Percentiles rank a stretch among this genome's conserved stretches.
Conservation (phyloP, 2,888 invertebrate species). For the Mesorhabditis spiculigera region DNA sequence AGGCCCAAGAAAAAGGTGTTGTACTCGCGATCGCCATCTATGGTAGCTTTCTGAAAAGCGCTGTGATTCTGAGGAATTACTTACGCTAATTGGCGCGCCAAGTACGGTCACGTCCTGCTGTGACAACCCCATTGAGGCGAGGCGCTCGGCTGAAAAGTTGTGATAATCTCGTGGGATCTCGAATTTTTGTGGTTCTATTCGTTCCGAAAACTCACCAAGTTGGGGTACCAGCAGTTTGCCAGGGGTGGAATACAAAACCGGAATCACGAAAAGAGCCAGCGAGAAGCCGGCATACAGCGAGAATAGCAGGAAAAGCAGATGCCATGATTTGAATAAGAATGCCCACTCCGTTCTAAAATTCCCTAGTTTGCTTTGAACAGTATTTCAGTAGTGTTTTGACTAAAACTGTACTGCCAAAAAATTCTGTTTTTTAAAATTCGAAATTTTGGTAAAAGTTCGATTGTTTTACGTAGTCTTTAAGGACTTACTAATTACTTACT, state of each 20-base stretch:
- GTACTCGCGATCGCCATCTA: neutral
- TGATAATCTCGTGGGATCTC: too few relatives aligned
- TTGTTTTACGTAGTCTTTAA: too few relatives aligned
- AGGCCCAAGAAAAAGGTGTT: neutral
- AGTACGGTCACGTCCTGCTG: neutral
- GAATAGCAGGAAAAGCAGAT: neutral
- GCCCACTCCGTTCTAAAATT: neutral
- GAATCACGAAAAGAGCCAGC: neutral
- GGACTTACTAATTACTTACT: too few relatives aligned
- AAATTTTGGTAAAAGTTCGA: too few relatives aligned
- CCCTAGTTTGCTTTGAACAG: neutral
- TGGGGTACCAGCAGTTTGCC: neutral
- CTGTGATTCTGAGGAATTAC: neutral
- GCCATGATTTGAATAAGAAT: constrained; percentile 4
- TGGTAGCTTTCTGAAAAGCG: neutral
- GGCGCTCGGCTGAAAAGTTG: neutral
- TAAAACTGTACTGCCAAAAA: neutral
- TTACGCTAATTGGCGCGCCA: neutral
- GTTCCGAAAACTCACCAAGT: too few relatives aligned
- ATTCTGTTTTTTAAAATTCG: too few relatives aligned
- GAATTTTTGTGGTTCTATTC: too few relatives aligned
- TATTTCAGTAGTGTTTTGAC: neutral
- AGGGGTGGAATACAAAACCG: neutral
- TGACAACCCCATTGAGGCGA: neutral
- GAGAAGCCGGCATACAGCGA: neutral